Conservation (phyloP, 2,888 invertebrate genomes). For the Heteromyza rotundicornis region DNA sequence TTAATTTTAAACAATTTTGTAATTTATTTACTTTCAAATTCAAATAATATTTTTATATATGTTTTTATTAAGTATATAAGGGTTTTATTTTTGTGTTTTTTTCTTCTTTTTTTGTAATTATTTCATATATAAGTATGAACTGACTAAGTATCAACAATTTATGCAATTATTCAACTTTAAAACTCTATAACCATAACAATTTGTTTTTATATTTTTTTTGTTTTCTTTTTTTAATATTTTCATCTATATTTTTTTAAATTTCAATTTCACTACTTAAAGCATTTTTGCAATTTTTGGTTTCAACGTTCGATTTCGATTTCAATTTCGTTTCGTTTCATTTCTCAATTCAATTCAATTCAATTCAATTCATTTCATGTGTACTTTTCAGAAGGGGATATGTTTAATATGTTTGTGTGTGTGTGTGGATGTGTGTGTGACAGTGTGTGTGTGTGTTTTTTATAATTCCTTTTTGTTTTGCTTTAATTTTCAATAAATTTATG, state of each 20-base stretch:
- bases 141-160: conserved; percentile 59
- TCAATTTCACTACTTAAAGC: conserved; percentile 30
- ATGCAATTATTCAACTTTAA: conserved; percentile 59
- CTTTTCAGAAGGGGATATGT: conserved; percentile 29
- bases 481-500: conserved; percentile 33
- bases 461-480: conserved; percentile 40
- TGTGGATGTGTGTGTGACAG: conserved; percentile 25
- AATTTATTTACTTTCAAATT: too few relatives aligned
- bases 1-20: too few relatives aligned
- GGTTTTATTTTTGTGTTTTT: conserved; percentile 33
- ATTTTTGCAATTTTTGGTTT: conserved; percentile 22
- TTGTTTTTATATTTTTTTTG: conserved; percentile 32
- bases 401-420: conserved; percentile 31
- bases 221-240: conserved; percentile 30
- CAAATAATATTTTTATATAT: conserved; percentile 5
- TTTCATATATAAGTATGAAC: too few relatives aligned
- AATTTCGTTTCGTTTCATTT: background rate
- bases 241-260: conserved; percentile 20
- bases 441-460: conserved; percentile 40
- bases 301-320: background rate
- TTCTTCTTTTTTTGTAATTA: conserved; percentile 35
- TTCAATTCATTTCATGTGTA: conserved; percentile 3
- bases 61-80: conserved; percentile 33
- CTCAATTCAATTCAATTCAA: background rate
- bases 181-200: conserved; percentile 57